Conservation (phyloP, 1,140 invertebrate species). For the Polypedilum pembai region DNA sequence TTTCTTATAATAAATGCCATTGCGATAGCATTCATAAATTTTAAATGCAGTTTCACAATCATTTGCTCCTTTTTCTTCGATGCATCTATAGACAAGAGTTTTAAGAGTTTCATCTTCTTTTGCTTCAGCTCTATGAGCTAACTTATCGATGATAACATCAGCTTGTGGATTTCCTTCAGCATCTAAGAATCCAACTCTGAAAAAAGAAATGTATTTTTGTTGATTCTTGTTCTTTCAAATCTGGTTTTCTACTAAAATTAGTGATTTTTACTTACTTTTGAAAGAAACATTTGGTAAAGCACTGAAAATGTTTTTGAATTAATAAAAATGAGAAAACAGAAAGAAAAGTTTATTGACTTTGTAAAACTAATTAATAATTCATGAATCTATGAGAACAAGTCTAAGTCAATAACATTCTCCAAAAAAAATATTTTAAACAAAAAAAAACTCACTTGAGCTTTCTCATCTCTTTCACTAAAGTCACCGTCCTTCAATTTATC, state of each 20-base stretch:
- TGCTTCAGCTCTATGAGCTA: not conserved
- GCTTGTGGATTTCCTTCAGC: not conserved
- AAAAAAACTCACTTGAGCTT: not conserved
- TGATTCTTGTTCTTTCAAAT: not conserved
- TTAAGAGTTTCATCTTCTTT: not conserved
- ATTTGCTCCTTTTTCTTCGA: not conserved
- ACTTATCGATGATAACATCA: not conserved
- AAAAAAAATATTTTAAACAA: no score
- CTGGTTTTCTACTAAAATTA: not conserved
- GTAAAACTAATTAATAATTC: no score
- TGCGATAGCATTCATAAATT: slow-evolving; percentile 16
- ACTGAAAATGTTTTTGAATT: not conserved
- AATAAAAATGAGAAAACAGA: no score
- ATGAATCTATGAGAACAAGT: no score
- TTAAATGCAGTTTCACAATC: not conserved
- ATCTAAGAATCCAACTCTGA: not conserved
- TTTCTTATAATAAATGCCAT: not conserved
- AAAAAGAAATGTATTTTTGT: not conserved
- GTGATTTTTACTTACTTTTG: not conserved
- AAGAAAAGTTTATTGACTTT: no score
- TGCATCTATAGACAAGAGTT: not conserved
- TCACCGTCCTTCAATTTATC: not conserved
- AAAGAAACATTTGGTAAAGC: not conserved
- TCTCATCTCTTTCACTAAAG: slow-evolving; percentile 4
- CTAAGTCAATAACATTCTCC: no score